Evolutionary conservation across 2,113 vertebrate genomes (phyloP).

Genomic region (Bothrops jararaca): DNA sequence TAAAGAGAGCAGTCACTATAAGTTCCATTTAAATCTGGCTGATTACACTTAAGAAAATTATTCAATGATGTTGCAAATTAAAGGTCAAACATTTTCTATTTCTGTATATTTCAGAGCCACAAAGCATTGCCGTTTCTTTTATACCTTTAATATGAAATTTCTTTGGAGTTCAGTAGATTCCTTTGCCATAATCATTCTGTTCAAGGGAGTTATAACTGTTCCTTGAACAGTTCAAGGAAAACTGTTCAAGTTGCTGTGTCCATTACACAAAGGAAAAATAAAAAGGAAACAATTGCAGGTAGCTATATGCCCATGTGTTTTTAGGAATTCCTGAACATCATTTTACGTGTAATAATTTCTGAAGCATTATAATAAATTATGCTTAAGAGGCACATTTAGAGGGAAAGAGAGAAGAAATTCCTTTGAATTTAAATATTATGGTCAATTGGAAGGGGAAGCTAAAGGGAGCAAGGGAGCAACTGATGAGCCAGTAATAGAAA

Average conservation of each 20-base stretch:
- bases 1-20: constrained; percentile 62
- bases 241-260: not conserved
- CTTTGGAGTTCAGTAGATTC: not conserved
- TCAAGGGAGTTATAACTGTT: not conserved
- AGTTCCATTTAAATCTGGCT: constrained; percentile 55
- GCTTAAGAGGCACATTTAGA: not conserved
- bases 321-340: not conserved
- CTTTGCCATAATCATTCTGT: not conserved
- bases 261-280: not conserved
- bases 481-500: not conserved
- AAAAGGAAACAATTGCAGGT: not conserved
- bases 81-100: constrained; percentile 49
- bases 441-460: not conserved
- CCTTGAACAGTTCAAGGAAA: not conserved
- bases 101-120: constrained; percentile 18
- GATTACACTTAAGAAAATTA: constrained; percentile 60
- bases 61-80: constrained; percentile 43
- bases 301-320: not conserved
- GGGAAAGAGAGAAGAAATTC: not conserved
- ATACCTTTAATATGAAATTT: not conserved
- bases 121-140: constrained; percentile 36
- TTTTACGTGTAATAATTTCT: not conserved
- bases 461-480: not conserved
- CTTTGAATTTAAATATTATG: not conserved
- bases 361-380: not conserved